Evolutionary conservation across 1,140 invertebrate genomes (phyloP), one percentile per base, ranked within the genome.

Genomic region (Cotesia vestalis): DNA sequence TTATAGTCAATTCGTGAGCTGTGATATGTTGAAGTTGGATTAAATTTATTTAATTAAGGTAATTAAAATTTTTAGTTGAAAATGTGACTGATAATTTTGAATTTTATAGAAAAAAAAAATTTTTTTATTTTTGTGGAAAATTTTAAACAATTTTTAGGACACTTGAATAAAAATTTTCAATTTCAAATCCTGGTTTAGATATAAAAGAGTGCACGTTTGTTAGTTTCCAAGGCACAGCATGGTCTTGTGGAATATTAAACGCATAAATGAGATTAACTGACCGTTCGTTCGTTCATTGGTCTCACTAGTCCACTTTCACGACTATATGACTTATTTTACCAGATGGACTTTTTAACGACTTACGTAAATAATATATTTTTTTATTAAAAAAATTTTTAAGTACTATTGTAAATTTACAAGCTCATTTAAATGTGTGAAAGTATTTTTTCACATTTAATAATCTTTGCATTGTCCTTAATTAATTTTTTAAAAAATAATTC

Each of bases 231-330:
- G 53, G 73, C 66, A 76, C 75, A 79, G 40, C 40, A 79, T 77
- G 69, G 76, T 78, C 77, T 80, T 77, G 80, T 77, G 74, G 76
- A 78, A 78, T 78, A 81, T 84, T 83, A 83, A 81, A 76, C 67
- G 71, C 77, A 66, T 72, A 71, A 78, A 75, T 78, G 71, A 77
- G 80, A 80, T 83, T 80, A 84, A 84, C 83, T 83, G 82, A 83
- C 80, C 83, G 79, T 83, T 83, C 74, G 78, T 78, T 74, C 83
- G 79, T 84, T 84, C 75, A 78, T 78, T 74, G 72, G 68, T 61
- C 59, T 52, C 38, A 60, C 51, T 61, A 72, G 76, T 80, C 84
- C 75, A 84, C 84, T 85, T 85, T 85, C 84, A 84, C 84, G 80
- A 73, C 46, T 61, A 66, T 55, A 73, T 81, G 76, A 76, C 68